A percentile compares a stretch with the other conserved stretches of the same genome.
phyloP scores from a whole-genome alignment of 2,113 vertebrate genomes.

The Spermophilus dauricus region DNA sequence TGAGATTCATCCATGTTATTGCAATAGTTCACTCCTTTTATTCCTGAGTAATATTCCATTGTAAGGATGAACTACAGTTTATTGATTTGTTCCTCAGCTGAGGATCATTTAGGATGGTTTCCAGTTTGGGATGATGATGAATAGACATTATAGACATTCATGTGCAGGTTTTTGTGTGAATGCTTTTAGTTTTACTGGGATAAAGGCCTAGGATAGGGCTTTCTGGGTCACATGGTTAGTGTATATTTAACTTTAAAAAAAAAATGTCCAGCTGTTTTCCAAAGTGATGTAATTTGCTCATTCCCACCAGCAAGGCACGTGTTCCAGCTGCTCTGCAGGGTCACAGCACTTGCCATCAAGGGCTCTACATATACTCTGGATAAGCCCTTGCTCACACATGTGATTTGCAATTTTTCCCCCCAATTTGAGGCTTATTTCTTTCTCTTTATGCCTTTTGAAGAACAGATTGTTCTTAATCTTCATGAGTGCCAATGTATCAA shows the following conservation, averaged over 20 bases:
- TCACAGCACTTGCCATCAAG: background rate
- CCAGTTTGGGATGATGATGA: background rate
- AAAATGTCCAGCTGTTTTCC: background rate
- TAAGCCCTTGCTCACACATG: background rate
- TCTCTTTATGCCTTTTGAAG: background rate
- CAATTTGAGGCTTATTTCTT: background rate
- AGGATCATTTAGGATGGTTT: background rate
- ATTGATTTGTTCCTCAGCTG: background rate
- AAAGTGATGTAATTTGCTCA: background rate
- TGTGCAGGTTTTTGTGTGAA: background rate
- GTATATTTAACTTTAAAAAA: background rate
- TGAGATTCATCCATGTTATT: background rate
- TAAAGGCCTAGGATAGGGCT: background rate
- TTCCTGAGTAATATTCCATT: background rate
- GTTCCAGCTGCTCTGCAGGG: background rate
- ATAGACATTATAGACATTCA: background rate
- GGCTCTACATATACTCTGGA: background rate
- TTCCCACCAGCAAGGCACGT: accelerated
- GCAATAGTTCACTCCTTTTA: background rate
- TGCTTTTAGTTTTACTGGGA: background rate
- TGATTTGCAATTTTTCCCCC: background rate
- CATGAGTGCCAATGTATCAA: background rate
- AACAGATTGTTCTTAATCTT: background rate
- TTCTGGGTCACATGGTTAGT: accelerated
- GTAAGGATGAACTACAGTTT: background rate